These are phyloP conservation scores for Leucophenga montana DNA, from an alignment of 2,888 invertebrate species.

Conservation along the genomic window DNA sequence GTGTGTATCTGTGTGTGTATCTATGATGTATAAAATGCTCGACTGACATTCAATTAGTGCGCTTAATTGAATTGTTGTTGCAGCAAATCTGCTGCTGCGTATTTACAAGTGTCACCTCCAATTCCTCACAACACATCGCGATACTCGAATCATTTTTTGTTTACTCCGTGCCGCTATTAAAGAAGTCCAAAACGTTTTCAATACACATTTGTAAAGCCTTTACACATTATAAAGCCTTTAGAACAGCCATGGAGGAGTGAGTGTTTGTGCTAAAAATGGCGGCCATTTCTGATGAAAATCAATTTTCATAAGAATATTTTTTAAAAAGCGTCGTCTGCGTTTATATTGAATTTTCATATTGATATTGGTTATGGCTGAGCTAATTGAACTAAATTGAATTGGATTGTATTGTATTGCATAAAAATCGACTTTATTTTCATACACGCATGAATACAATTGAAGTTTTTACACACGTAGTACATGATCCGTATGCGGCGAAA, in stretches of 20 bases:
- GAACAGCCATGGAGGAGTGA: too few relatives aligned
- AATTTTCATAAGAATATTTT: too few relatives aligned
- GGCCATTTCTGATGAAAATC: too few relatives aligned
- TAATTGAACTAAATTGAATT: constrained; percentile 62
- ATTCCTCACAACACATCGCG: neutral
- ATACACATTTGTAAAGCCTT: too few relatives aligned
- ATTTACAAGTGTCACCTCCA: constrained; percentile 32
- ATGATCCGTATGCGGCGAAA: constrained; percentile 8
- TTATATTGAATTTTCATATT: too few relatives aligned
- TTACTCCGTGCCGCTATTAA: too few relatives aligned
- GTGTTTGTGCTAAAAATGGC: too few relatives aligned
- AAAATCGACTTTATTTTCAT: constrained; percentile 39
- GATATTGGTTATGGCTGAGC: constrained; percentile 38
- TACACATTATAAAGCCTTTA: too few relatives aligned
- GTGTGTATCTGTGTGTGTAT: neutral
- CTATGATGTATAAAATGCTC: constrained; percentile 32
- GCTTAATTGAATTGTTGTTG: constrained; percentile 66
- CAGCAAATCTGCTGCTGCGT: constrained; percentile 56
- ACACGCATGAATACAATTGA: constrained; percentile 21
- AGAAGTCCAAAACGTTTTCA: too few relatives aligned
- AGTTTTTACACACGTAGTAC: constrained; percentile 36
- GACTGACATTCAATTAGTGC: constrained; percentile 63
- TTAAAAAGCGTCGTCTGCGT: too few relatives aligned
- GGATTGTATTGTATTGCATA: constrained; percentile 41
- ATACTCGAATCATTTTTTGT: too few relatives aligned